Evolutionary conservation across 2,888 invertebrate species (phyloP).

Genomic region (Tineola bisselliella): DNA sequence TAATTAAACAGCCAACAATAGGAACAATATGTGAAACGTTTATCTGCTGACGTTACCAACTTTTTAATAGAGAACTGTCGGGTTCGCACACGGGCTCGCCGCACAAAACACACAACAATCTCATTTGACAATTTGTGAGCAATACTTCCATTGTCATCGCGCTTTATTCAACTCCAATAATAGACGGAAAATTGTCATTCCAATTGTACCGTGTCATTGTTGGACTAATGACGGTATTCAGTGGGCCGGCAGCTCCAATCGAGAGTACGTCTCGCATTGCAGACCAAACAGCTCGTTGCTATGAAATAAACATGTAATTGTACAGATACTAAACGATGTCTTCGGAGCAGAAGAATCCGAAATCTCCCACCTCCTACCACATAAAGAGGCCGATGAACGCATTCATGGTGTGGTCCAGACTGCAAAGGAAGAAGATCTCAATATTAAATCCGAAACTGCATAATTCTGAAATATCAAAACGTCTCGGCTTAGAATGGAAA

Average conservation of each 20-base stretch:
- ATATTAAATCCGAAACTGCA: constrained; percentile 83
- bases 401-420: constrained; percentile 97
- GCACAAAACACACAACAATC: constrained; percentile 60
- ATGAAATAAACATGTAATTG: background rate
- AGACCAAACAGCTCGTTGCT: constrained; percentile 23
- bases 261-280: constrained; percentile 45
- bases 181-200: constrained; percentile 65
- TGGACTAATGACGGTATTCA: constrained; percentile 62
- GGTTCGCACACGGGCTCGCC: constrained; percentile 41
- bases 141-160: constrained; percentile 67
- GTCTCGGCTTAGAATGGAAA: constrained; percentile 88
- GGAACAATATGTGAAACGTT: background rate
- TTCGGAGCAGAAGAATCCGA: constrained; percentile 21
- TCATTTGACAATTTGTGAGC: constrained; percentile 68
- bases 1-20: background rate
- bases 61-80: constrained; percentile 42
- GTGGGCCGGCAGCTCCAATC: constrained; percentile 43
- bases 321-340: background rate
- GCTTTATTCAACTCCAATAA: constrained; percentile 66
- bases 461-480: constrained; percentile 83
- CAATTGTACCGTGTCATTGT: constrained; percentile 57
- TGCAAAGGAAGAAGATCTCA: constrained; percentile 87
- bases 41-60: constrained; percentile 18
- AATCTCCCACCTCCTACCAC: constrained; percentile 63
- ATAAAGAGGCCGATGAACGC: constrained; percentile 98